phyloP scores from a whole-genome alignment of 2,797 vertebrate species.

The Spea hammondii region DNA sequence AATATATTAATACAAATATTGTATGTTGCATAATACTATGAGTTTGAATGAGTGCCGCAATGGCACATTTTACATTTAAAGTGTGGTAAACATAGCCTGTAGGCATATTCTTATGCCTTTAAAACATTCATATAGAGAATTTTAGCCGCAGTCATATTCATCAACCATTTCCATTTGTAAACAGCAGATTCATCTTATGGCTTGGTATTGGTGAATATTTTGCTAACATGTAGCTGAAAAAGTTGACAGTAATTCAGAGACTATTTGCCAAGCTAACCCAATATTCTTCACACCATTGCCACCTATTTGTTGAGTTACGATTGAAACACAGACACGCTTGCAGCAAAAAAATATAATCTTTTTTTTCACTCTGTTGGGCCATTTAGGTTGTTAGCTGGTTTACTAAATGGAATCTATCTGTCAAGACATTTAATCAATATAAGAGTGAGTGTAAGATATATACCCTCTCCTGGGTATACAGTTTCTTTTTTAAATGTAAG shows the following conservation, averaged over 20 bases:
- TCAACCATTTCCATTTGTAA: not conserved
- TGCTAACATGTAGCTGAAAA: conserved; percentile 43
- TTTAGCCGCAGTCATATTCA: no score
- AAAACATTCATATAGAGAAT: no score
- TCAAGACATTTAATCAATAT: conserved; percentile 51
- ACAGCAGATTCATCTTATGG: conserved; percentile 31
- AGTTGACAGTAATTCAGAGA: conserved; percentile 46
- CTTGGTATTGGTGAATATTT: conserved; percentile 11
- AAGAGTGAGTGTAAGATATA: conserved; percentile 40
- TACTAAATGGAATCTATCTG: conserved; percentile 56
- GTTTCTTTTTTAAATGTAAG: conserved; percentile 52
- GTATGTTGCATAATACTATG: no score
- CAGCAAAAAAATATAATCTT: conserved; percentile 38
- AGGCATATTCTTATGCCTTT: no score
- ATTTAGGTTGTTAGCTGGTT: conserved; percentile 59
- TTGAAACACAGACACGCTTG: conserved; percentile 16
- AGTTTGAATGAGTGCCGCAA: no score
- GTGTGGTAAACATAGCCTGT: no score
- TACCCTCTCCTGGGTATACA: conserved; percentile 42
- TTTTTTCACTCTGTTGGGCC: conserved; percentile 55
- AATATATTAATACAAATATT: no score
- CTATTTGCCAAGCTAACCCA: conserved; percentile 36
- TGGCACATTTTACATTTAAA: no score
- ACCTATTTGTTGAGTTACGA: conserved; percentile 43
- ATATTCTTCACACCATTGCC: conserved; percentile 26